Conservation (phyloP, 2,888 invertebrate species). For the Mythimna pallens region DNA sequence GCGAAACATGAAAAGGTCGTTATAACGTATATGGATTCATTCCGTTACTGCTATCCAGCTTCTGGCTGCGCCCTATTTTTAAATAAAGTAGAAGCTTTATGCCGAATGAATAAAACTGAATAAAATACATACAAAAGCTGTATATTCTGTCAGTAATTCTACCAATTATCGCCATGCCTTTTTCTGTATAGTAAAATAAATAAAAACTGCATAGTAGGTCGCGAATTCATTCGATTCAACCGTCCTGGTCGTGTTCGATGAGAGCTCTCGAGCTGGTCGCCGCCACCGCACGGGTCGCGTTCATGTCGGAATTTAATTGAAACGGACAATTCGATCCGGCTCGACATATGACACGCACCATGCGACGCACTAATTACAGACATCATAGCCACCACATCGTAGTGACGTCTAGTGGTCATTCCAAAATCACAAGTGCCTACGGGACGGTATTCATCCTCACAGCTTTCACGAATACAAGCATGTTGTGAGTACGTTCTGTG, state of each 20-base stretch:
- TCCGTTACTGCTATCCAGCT: slow-evolving; percentile 29
- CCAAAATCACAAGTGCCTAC: slow-evolving; percentile 65
- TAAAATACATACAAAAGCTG: slow-evolving; percentile 7
- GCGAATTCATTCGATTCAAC: slow-evolving; percentile 63
- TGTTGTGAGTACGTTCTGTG: slow-evolving; percentile 13
- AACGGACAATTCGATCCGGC: slow-evolving; percentile 78
- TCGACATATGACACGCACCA: slow-evolving; percentile 75
- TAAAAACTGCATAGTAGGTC: slow-evolving; percentile 56
- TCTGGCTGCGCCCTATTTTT: slow-evolving; percentile 33
- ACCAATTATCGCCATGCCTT: slow-evolving; percentile 32
- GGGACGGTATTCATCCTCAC: slow-evolving; percentile 64
- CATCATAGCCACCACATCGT: slow-evolving; percentile 72
- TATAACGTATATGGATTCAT: slow-evolving; percentile 47
- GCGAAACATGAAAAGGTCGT: slow-evolving; percentile 54
- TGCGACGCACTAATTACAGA: slow-evolving; percentile 82
- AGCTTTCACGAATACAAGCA: slow-evolving; percentile 27
- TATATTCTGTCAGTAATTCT: slow-evolving; percentile 34
- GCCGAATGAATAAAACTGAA: slow-evolving; percentile 16
- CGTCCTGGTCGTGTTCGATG: slow-evolving; percentile 70
- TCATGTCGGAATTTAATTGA: slow-evolving; percentile 85
- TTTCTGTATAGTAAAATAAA: slow-evolving; percentile 53
- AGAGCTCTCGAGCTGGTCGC: slow-evolving; percentile 76
- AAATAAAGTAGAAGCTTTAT: slow-evolving; percentile 10
- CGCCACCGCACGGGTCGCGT: slow-evolving; percentile 68
- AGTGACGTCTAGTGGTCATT: slow-evolving; percentile 82